Conservation (phyloP, 2,888 invertebrate genomes). For the Callosobruchus maculatus region DNA sequence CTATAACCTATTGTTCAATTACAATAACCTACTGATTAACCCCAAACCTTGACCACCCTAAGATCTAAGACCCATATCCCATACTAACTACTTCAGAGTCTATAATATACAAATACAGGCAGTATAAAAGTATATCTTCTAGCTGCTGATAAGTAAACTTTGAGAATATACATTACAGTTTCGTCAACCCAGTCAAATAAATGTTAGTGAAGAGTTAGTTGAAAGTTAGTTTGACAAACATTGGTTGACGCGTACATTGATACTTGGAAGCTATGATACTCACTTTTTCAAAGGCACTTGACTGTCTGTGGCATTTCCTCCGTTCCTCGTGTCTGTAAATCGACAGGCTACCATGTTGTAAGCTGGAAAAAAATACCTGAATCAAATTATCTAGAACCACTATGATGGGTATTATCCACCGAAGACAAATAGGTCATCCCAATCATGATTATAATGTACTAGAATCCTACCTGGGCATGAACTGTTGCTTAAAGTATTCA, state of each 20-base stretch:
- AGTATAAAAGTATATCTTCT: neutral
- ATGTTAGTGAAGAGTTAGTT: neutral
- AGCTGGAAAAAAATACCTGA: slow-evolving; percentile 64
- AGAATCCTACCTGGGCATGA: too few species aligned
- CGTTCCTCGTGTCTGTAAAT: slow-evolving; percentile 90
- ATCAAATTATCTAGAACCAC: too few species aligned
- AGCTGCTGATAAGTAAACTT: neutral
- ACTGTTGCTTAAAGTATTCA: too few species aligned
- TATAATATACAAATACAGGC: neutral
- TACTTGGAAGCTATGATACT: slow-evolving; percentile 51
- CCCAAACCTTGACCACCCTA: neutral
- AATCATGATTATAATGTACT: too few species aligned
- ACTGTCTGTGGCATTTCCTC: slow-evolving; percentile 77
- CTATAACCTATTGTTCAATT: too few species aligned
- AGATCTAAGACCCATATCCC: neutral
- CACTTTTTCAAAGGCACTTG: slow-evolving; percentile 98
- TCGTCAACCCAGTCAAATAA: neutral
- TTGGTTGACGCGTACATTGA: neutral
- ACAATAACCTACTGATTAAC: neutral
- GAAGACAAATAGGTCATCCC: too few species aligned
- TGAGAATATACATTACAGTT: neutral
- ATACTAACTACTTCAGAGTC: neutral
- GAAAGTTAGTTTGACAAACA: slow-evolving; percentile 23
- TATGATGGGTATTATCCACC: too few species aligned
- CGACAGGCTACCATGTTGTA: slow-evolving; percentile 98